A percentile compares a stretch with the other conserved stretches of the same genome.
phyloP scores from a whole-genome alignment of 2,797 vertebrate genomes.

The Leptoclinus maculatus region DNA sequence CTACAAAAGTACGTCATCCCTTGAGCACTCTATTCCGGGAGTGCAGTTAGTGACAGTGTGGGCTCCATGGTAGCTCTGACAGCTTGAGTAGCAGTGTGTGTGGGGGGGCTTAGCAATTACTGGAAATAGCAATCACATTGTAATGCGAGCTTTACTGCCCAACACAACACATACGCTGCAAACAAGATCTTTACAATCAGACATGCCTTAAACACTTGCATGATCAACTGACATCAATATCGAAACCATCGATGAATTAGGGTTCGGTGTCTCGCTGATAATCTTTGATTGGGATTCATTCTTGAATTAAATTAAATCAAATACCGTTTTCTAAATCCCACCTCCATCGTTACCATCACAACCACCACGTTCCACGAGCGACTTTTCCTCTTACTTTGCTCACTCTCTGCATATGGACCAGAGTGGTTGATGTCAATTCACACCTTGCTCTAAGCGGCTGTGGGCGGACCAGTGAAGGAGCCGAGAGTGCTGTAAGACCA shows the following conservation, averaged over 20 bases:
- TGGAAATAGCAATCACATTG: background rate
- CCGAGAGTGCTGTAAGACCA: background rate
- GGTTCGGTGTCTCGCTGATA: background rate
- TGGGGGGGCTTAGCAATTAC: background rate
- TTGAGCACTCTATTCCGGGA: too few relatives aligned
- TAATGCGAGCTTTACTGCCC: too few relatives aligned
- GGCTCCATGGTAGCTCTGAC: too few relatives aligned
- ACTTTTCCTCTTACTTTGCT: background rate
- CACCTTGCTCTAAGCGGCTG: constrained; percentile 40
- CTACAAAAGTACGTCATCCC: too few relatives aligned
- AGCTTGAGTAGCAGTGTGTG: too few relatives aligned
- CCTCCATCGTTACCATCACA: background rate
- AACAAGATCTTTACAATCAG: background rate
- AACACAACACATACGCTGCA: background rate
- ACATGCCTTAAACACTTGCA: background rate
- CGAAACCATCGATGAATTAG: background rate
- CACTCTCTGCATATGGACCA: constrained; percentile 13
- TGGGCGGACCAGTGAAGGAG: constrained; percentile 35
- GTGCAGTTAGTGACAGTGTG: too few relatives aligned
- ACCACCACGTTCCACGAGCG: background rate
- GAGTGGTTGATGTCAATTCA: constrained; percentile 40
- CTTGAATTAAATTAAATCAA: background rate
- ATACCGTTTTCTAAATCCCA: background rate
- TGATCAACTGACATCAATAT: background rate
- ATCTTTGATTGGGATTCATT: background rate